These are phyloP conservation scores for Chelonus insularis DNA, from an alignment of 1,140 invertebrate species.

Conservation along the genomic window DNA sequence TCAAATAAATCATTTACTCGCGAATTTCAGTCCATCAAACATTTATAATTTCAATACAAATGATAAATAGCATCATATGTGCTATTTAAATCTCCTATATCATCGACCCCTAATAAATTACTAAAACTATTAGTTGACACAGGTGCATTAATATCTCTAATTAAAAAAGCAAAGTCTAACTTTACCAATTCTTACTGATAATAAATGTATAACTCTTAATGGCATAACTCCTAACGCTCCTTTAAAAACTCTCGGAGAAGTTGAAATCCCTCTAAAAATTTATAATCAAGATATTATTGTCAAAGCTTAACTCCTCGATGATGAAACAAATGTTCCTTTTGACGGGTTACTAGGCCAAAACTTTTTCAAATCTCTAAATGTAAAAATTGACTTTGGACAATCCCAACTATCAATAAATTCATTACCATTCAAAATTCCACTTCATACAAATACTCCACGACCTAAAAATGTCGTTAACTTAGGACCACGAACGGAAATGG, in stretches of 20 bases:
- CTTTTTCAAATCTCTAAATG: background rate
- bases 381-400: conserved; percentile 5
- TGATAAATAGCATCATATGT: conserved; percentile 20
- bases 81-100: conserved; percentile 8
- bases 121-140: conserved; percentile 28
- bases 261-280: too few species aligned
- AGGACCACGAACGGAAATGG: background rate
- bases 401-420: background rate
- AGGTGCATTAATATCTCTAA: conserved; percentile 21
- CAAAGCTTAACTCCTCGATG: conserved; percentile 15
- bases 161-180: conserved; percentile 19
- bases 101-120: conserved; percentile 2
- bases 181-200: conserved; percentile 9
- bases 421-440: background rate
- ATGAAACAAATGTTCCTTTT: conserved; percentile 21
- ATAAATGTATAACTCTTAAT: conserved; percentile 13
- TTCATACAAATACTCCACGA: background rate
- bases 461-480: background rate
- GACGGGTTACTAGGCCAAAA: conserved; percentile 11
- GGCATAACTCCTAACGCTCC: conserved; percentile 19
- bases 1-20: too few species aligned
- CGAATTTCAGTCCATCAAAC: background rate
- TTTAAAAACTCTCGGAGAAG: background rate
- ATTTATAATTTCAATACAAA: conserved; percentile 8
- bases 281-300: background rate